phyloP scores from a whole-genome alignment of 1,140 invertebrate species.

The Brachionus manjavacas region DNA sequence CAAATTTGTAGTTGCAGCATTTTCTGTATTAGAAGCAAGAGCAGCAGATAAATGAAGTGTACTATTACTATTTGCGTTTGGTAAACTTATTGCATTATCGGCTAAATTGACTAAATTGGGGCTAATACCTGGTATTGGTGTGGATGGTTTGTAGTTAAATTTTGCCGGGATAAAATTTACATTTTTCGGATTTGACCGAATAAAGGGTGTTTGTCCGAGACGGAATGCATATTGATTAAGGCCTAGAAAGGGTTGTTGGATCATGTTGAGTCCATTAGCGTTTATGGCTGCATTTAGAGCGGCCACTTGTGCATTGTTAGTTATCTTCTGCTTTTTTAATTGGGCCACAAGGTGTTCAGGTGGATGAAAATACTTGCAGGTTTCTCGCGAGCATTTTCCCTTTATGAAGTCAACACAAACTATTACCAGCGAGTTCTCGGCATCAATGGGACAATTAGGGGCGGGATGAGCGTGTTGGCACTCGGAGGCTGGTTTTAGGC shows the following conservation, averaged over 20 bases:
- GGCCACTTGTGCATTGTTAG: conserved; percentile 15
- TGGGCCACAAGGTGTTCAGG: conserved; percentile 22
- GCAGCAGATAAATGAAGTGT: conserved; percentile 19
- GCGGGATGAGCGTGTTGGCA: conserved; percentile 95
- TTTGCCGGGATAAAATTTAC: neutral
- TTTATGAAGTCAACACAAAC: conserved; percentile 98
- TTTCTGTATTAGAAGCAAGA: conserved; percentile 27
- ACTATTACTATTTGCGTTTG: conserved; percentile 7
- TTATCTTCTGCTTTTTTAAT: conserved; percentile 40
- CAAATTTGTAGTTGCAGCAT: conserved; percentile 26
- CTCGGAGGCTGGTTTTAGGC: conserved; percentile 87
- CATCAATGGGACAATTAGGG: conserved; percentile 72
- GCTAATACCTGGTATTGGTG: neutral
- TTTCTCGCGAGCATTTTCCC: conserved; percentile 67
- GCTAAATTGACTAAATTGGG: neutral
- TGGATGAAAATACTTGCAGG: conserved; percentile 43
- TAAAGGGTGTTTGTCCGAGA: neutral
- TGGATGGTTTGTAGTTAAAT: conserved; percentile 13
- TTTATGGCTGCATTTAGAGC: conserved; percentile 2
- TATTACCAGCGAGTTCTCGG: conserved; percentile 85
- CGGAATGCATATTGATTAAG: neutral
- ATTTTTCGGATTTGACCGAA: neutral
- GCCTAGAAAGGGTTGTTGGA: neutral
- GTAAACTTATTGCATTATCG: neutral
- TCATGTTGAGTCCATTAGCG: neutral